Base-by-base conservation (phyloP, 2,797 vertebrate species). In the Carapus acus region DNA sequence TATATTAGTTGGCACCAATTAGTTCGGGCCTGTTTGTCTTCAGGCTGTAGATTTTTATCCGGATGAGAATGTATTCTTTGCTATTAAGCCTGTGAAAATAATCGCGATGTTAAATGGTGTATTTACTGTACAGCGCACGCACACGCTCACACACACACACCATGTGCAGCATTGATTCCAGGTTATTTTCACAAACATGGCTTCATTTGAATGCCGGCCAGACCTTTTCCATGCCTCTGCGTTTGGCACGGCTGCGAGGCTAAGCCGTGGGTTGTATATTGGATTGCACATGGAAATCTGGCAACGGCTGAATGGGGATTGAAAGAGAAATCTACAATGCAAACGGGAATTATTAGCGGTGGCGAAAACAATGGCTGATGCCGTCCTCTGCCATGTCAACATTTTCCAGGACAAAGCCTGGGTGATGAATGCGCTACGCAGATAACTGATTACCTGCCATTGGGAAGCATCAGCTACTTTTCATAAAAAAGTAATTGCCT, bases 21-120 rank as follows among this genome's bases (percentile, higher is more conserved):
- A 27, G 4, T 27, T 27, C 24, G 9, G 34, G 33, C 70, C 36
- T 60, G 8, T 1, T 20, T 64, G 34, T 67, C 43, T 66, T 62
- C 49, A 66, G 62, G 43, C 27, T 40, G 9, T 6, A 62, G 24
- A 11, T 53, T 67, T 54, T 34, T 47, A 31, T 27, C 54, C 79
- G 61, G 56, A 51, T 27, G 39, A 15, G 50, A 21, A 13, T 1
- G 11, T 40, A 29, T n/a, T 41, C 13, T 16, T 5, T 33, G 48
- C 50, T 43, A 31, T 49, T 71, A 38, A 54, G 61, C 81, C 87
- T 86, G 67, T 69, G 58, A 79, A 83, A 78, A 67, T 68, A 83
- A 84, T 85, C 61, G 79, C 76, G 81, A 79, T 81, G 71, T 13
- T 33, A 33, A 27, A 27, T 27, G 24, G 78, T 50, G 74, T 46